These are phyloP conservation scores for Dendronephthya gigantea DNA, from an alignment of 64 coral and sea anemone genomes.

Conservation along the genomic window DNA sequence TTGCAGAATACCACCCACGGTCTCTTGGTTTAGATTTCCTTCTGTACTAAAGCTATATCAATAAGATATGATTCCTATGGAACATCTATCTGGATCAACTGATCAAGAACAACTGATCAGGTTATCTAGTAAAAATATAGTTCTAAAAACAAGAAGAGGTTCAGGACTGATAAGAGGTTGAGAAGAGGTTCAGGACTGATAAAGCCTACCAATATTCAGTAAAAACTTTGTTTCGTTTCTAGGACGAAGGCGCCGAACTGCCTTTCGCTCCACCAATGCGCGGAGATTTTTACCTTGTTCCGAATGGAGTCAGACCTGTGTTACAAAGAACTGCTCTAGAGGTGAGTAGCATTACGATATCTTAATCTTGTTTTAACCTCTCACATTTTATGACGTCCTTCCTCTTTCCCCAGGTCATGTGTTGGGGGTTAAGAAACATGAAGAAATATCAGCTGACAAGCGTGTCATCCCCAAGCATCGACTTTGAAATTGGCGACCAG, in stretches of 20 bases:
- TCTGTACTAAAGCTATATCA: no score
- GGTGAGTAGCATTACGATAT: conserved; percentile 24
- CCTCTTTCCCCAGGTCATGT: conserved; percentile 45
- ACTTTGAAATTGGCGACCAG: conserved; percentile 78
- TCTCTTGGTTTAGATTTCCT: no score
- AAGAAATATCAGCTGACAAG: conserved; percentile 92
- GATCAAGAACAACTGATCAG: no score
- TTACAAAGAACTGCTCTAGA: conserved; percentile 82
- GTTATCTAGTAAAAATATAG: no score
- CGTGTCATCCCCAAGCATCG: conserved; percentile 80
- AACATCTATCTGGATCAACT: no score
- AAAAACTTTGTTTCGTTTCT: not conserved
- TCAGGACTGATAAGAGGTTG: no score
- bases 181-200: no score
- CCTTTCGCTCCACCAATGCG: conserved; percentile 67
- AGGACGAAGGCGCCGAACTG: conserved; percentile 88
- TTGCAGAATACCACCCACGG: not conserved
- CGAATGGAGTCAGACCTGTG: conserved; percentile 79
- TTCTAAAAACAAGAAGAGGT: no score
- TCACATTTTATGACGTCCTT: not conserved
- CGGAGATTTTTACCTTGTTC: conserved; percentile 57
- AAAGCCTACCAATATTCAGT: no score
- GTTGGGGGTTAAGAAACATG: conserved; percentile 98
- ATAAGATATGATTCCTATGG: no score
- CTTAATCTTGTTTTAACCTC: not conserved